Conservation (phyloP, 2,113 vertebrate species). For the Periophthalmus modestus region DNA sequence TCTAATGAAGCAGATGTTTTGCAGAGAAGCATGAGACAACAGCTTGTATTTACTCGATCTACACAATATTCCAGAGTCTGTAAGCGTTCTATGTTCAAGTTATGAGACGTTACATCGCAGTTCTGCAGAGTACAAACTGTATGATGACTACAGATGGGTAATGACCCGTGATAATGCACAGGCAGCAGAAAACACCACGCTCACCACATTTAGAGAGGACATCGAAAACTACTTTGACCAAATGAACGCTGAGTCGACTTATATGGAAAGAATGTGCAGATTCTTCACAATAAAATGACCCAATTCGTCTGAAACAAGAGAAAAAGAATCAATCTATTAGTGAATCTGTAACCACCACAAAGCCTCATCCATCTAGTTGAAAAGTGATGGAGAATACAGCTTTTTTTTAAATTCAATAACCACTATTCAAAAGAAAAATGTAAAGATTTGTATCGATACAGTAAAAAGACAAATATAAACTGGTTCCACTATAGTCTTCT, state of each 20-base stretch:
- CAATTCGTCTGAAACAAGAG: neutral
- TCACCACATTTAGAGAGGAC: neutral
- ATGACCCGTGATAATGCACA: neutral
- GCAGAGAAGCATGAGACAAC: neutral
- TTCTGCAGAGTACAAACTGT: neutral
- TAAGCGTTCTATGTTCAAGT: neutral
- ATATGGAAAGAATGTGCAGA: neutral
- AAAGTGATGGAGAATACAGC: neutral
- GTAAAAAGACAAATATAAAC: too few relatives aligned
- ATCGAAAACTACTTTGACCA: neutral
- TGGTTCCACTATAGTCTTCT: too few relatives aligned
- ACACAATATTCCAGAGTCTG: neutral
- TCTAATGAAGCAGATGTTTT: conserved; percentile 5
- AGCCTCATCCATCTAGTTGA: neutral
- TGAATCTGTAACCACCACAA: neutral
- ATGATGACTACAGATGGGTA: conserved; percentile 2
- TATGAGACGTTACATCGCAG: neutral
- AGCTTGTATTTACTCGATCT: neutral
- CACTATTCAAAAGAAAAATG: too few relatives aligned
- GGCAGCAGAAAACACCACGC: neutral
- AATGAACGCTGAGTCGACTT: neutral
- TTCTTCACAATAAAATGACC: neutral
- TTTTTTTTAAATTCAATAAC: too few relatives aligned
- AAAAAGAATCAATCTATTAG: neutral
- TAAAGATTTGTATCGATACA: too few relatives aligned